A percentile compares a stretch with the other conserved stretches of the same genome.
Evolutionary conservation across 2,797 vertebrate genomes (phyloP).

Genomic region (Macropus fuliginosus): DNA sequence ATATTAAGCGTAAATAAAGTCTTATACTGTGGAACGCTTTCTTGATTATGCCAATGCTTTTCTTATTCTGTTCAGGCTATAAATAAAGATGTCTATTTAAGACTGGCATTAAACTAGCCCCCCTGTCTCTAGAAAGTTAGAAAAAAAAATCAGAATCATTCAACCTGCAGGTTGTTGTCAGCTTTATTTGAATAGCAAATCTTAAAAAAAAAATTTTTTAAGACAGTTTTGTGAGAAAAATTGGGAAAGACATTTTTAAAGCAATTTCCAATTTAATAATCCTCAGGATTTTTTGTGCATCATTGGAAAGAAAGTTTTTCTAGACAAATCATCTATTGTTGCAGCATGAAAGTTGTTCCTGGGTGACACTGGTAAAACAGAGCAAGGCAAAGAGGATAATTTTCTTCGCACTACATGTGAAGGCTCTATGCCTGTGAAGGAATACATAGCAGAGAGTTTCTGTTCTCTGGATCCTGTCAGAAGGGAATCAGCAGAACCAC

Average conservation of each 20-base stretch:
- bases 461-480: background rate
- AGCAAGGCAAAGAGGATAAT: background rate
- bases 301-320: conserved; percentile 59
- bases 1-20: conserved; percentile 69
- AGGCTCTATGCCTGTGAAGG: background rate
- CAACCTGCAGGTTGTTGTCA: conserved; percentile 74
- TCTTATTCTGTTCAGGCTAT: conserved; percentile 72
- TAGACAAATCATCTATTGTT: conserved; percentile 43
- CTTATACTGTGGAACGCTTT: conserved; percentile 65
- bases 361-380: conserved; percentile 3
- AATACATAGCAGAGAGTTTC: background rate
- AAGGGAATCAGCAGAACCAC: background rate
- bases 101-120: conserved; percentile 73
- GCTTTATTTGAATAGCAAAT: conserved; percentile 74
- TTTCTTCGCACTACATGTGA: conserved; percentile 8
- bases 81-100: conserved; percentile 80
- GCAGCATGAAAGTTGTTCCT: conserved; percentile 8
- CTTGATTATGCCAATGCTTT: conserved; percentile 70
- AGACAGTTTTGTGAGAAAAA: conserved; percentile 51
- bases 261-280: conserved; percentile 64
- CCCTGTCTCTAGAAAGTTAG: conserved; percentile 61
- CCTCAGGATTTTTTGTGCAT: conserved; percentile 57
- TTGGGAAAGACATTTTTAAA: conserved; percentile 28
- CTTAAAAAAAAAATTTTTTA: conserved; percentile 59
- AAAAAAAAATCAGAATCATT: conserved; percentile 63